These are phyloP conservation scores for Perithous albicinctus DNA, from an alignment of 2,888 invertebrate genomes.

Conservation along the genomic window DNA sequence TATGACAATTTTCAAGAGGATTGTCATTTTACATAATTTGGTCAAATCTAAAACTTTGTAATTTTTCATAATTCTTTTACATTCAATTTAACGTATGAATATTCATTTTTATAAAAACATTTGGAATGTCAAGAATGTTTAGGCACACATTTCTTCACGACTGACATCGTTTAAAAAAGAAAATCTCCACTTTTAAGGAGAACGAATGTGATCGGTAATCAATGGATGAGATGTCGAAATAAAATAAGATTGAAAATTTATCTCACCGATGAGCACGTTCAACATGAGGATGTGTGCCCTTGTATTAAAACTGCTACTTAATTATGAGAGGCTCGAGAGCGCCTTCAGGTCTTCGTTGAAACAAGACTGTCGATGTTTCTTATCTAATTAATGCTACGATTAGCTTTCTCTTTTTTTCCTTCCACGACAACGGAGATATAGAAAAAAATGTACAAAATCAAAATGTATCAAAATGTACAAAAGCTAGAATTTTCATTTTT, in stretches of 20 bases:
- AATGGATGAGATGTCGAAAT: slow-evolving; percentile 17
- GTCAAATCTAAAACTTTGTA: too few relatives aligned
- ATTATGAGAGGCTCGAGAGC: slow-evolving; percentile 19
- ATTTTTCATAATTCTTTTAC: too few relatives aligned
- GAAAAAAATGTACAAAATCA: too few relatives aligned
- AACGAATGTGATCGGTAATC: neutral
- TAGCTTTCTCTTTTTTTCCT: slow-evolving; percentile 47
- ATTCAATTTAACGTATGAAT: too few relatives aligned
- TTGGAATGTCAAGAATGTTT: too few relatives aligned
- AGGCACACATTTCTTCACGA: neutral
- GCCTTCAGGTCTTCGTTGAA: slow-evolving; percentile 1
- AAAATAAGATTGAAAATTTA: slow-evolving; percentile 19
- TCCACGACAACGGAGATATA: too few relatives aligned
- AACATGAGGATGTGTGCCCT: neutral
- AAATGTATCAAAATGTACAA: too few relatives aligned
- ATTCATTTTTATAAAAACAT: too few relatives aligned
- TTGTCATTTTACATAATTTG: too few relatives aligned
- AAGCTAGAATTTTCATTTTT: too few relatives aligned
- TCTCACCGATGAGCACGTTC: neutral
- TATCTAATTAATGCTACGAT: slow-evolving; percentile 42
- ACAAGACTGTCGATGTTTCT: slow-evolving; percentile 22
- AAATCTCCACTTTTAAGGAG: neutral
- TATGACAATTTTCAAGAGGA: too few relatives aligned
- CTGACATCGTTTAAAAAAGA: neutral
- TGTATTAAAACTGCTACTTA: slow-evolving; percentile 9